Conservation (phyloP, 2,888 invertebrate species). For the Bibio marci region DNA sequence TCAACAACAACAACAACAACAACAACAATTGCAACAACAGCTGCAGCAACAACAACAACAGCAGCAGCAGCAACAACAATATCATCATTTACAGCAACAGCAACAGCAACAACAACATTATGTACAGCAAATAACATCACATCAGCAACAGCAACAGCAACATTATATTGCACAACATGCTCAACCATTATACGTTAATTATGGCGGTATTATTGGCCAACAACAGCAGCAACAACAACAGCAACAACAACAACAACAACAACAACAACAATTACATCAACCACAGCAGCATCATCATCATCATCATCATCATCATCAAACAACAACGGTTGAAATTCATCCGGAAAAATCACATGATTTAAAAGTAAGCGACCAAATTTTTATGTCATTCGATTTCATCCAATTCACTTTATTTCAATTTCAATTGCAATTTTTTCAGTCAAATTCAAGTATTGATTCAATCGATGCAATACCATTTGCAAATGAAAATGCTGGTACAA, state of each 20-base stretch:
- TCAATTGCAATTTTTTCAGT: conserved; percentile 53
- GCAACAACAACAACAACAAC: conserved; percentile 12
- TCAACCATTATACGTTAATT: conserved; percentile 30
- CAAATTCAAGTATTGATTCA: conserved; percentile 89
- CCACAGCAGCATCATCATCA: no score
- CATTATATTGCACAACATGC: no score
- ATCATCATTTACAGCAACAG: conserved; percentile 14
- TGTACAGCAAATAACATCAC: neutral
- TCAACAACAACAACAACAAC: conserved; percentile 21
- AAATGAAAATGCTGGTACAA: conserved; percentile 96
- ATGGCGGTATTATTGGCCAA: no score
- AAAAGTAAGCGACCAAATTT: conserved; percentile 16
- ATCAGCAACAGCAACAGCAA: conserved; percentile 15
- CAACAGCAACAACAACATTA: conserved; percentile 8
- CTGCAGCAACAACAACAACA: neutral
- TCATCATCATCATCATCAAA: conserved; percentile 26
- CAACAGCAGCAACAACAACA: neutral
- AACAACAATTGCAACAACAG: no score
- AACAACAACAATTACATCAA: neutral
- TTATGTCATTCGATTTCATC: no score
- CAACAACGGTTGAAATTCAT: conserved; percentile 41
- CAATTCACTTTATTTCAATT: no score
- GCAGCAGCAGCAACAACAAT: neutral
- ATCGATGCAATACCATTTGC: conserved; percentile 88
- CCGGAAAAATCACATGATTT: conserved; percentile 30